These are phyloP conservation scores for Cavia porcellus DNA, from an alignment of 2,113 vertebrate genomes.

Conservation along the genomic window DNA sequence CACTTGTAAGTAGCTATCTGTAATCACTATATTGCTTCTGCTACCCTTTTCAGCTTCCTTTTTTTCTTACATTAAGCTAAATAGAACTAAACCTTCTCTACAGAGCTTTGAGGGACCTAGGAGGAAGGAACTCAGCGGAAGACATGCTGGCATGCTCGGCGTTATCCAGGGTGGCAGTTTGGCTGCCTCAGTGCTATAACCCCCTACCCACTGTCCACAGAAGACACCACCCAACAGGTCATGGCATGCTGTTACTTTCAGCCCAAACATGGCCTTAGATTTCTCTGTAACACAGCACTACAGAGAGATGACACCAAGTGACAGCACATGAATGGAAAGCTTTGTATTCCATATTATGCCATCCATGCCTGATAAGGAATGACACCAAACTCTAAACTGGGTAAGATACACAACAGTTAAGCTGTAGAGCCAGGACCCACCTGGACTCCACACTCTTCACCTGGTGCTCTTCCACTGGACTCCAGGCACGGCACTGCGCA, in stretches of 20 bases:
- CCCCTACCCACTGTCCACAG: neutral
- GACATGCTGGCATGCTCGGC: neutral
- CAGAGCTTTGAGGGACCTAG: neutral
- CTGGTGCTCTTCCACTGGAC: neutral
- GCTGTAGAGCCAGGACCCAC: neutral
- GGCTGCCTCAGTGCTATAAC: neutral
- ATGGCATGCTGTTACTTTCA: neutral
- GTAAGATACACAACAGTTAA: neutral
- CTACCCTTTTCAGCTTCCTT: neutral
- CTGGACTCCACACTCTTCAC: neutral
- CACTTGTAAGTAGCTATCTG: neutral
- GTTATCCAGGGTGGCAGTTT: neutral
- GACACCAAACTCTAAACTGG: neutral
- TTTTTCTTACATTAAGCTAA: slow-evolving; percentile 28
- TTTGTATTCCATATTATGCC: neutral
- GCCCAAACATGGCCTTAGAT: neutral
- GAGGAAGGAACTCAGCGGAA: neutral
- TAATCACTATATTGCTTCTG: slow-evolving; percentile 24
- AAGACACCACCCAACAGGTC: neutral
- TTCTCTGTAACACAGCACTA: neutral
- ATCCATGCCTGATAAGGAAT: neutral
- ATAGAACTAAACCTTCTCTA: neutral
- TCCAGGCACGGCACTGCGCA: no score
- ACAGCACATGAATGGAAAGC: neutral
- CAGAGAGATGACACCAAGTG: neutral